Evolutionary conservation across 2,888 invertebrate genomes (phyloP).

Genomic region (Seira musarum): DNA sequence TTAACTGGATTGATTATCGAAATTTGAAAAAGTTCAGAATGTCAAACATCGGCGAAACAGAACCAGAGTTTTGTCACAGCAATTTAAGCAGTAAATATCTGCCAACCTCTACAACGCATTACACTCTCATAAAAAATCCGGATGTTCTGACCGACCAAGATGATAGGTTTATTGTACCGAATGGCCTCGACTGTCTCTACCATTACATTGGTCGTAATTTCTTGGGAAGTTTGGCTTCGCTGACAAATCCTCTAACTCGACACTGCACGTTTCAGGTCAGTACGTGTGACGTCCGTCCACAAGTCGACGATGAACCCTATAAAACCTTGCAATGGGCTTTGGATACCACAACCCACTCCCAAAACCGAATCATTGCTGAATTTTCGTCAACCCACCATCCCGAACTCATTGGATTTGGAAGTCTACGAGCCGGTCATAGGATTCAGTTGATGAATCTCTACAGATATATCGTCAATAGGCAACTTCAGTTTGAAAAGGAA

Average conservation of each 20-base stretch:
- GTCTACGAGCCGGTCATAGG: constrained; percentile 51
- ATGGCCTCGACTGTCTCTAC: constrained; percentile 34
- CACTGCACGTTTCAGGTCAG: constrained; percentile 26
- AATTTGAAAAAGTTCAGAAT: constrained; percentile 13
- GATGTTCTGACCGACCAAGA: constrained; percentile 26
- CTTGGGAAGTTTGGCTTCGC: not conserved
- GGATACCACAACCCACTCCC: constrained; percentile 19
- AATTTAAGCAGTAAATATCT: constrained; percentile 15
- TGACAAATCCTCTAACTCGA: no score
- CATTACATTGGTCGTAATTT: not conserved
- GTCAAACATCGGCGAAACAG: no score
- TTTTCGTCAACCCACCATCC: constrained; percentile 12
- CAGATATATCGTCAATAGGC: constrained; percentile 13
- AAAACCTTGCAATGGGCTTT: constrained; percentile 42
- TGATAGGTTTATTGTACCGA: constrained; percentile 15
- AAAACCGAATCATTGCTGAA: constrained; percentile 42
- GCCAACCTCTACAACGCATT: constrained; percentile 29
- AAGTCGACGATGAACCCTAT: constrained; percentile 8
- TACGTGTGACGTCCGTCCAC: not conserved
- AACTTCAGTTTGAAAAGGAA: constrained; percentile 39
- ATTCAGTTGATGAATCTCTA: constrained; percentile 55
- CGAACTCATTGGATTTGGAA: constrained; percentile 52
- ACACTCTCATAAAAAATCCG: constrained; percentile 22
- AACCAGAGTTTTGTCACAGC: no score
- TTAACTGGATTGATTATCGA: constrained; percentile 24